phyloP scores from a whole-genome alignment of 2,888 invertebrate species.

The Drosophila meridionalis region DNA sequence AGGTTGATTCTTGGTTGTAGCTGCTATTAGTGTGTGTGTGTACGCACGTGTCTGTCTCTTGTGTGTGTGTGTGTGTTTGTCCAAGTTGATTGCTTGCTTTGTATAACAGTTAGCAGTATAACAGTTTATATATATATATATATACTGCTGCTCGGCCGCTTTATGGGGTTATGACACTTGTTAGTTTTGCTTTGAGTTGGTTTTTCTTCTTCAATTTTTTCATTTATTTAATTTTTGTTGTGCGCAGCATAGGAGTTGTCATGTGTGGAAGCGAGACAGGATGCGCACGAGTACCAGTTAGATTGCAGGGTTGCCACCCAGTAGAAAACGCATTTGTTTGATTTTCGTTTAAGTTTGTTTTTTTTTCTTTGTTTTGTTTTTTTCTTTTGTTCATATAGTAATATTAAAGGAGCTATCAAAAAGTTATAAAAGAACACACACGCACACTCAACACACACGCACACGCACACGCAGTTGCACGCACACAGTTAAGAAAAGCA shows the following conservation, averaged over 20 bases:
- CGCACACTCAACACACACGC: neutral
- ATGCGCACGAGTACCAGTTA: constrained; percentile 9
- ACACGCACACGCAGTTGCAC: constrained; percentile 6
- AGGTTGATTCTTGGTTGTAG: constrained; percentile 60
- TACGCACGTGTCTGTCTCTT: neutral
- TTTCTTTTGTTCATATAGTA: constrained; percentile 20
- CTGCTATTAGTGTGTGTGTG: constrained; percentile 15
- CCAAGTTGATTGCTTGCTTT: constrained; percentile 51
- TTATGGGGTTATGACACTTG: constrained; percentile 43
- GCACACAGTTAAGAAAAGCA: constrained; percentile 35
- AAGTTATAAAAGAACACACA: constrained; percentile 42
- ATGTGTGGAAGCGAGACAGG: constrained; percentile 32
- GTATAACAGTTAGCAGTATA: constrained; percentile 19
- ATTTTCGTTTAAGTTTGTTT: constrained; percentile 1
- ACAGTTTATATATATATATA: constrained; percentile 21
- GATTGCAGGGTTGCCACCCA: constrained; percentile 34
- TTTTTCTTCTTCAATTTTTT: neutral
- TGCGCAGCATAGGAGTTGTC: constrained; percentile 12
- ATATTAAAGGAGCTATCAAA: constrained; percentile 40
- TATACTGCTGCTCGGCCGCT: constrained; percentile 16
- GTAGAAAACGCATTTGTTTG: constrained; percentile 42
- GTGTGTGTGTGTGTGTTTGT: constrained; percentile 21
- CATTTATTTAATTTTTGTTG: neutral
- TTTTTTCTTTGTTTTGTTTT: constrained; percentile 10
- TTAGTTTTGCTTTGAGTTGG: constrained; percentile 22